These are phyloP conservation scores for Sebastes trivittatus DNA, from an alignment of 2,797 vertebrate genomes.

Conservation along the genomic window DNA sequence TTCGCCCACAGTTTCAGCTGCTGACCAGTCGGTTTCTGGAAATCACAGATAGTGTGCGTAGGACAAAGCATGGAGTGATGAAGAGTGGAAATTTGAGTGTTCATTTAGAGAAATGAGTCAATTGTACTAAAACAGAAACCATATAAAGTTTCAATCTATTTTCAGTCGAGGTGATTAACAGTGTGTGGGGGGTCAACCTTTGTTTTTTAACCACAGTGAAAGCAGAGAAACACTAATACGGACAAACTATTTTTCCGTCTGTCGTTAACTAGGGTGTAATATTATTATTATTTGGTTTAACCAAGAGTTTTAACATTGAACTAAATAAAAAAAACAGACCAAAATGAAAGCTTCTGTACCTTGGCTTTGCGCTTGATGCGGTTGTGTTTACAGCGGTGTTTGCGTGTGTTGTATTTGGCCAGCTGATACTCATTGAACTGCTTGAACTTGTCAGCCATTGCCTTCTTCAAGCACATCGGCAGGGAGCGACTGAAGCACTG, in stretches of 20 bases:
- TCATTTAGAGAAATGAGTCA: background rate
- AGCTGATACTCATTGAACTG: conserved; percentile 91
- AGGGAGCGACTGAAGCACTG: conserved; percentile 84
- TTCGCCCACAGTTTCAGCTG: conserved; percentile 68
- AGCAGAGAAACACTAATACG: background rate
- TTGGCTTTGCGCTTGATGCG: conserved; percentile 42
- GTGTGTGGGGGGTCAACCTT: background rate
- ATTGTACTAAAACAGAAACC: background rate
- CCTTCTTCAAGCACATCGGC: conserved; percentile 88
- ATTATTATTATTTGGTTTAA: background rate
- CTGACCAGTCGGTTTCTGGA: conserved; percentile 44
- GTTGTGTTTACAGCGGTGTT: conserved; percentile 85
- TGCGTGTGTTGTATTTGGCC: conserved; percentile 91
- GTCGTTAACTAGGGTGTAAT: background rate
- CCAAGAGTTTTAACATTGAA: background rate
- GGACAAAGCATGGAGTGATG: background rate
- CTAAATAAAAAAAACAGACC: background rate
- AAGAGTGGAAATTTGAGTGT: background rate
- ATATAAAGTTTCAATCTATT: background rate
- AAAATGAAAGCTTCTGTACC: conserved; percentile 36
- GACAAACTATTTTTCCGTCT: background rate
- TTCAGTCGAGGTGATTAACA: background rate
- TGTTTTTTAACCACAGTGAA: background rate
- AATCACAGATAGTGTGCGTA: background rate
- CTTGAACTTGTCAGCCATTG: conserved; percentile 87